Base-by-base conservation (phyloP, 2,888 invertebrate genomes). In the Thymelicus lineola region DNA sequence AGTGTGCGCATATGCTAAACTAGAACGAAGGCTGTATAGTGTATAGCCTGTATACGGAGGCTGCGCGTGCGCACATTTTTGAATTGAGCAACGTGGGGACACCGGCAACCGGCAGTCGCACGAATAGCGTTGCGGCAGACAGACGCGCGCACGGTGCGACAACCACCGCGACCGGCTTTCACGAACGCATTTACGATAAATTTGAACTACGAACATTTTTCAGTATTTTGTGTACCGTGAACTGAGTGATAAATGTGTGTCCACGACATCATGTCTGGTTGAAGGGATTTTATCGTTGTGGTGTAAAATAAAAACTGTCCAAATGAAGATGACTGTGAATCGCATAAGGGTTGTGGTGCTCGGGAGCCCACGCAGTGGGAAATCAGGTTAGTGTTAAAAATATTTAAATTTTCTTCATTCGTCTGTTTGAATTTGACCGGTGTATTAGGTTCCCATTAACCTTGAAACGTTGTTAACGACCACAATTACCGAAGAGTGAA, bases 311-410 rank as follows among this genome's bases (percentile, higher is more conserved):
- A 82, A 88, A 85, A 78, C 87, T 83, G 80, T 84, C 88, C 91
- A 90, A 89, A 93, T 93, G 93, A 93, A 93, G 93, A 96, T 97
- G 96, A 96, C 96, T 94, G 96, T 96, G 87, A 96, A 96, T 93
- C 95, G 96, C 89, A 96, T 97, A 91, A 95, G 96, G 94, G 96
- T 96, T 89, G 97, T 96, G 92, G 96, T 97, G 87, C 94, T 96
- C 86, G 97, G 97, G 83, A 96, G 96, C 87, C 95, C 96, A 82
- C 94, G 96, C 84, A 96, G 96, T 86, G 97, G 96, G 84, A 97
- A 97, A 93, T 96, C 96, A 89, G 97, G 97, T 97, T 90, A 95
- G 95, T 93, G 86, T 73, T 20, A 42, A 55, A 17, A 38, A 46
- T 36, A 17, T 35, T 7, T 28, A 7, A 35, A 2, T 6, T 59